A percentile compares a stretch with the other conserved stretches of the same genome.
These are phyloP conservation scores for Tenodera sinensis DNA, from an alignment of 2,888 invertebrate species.

Conservation along the genomic window DNA sequence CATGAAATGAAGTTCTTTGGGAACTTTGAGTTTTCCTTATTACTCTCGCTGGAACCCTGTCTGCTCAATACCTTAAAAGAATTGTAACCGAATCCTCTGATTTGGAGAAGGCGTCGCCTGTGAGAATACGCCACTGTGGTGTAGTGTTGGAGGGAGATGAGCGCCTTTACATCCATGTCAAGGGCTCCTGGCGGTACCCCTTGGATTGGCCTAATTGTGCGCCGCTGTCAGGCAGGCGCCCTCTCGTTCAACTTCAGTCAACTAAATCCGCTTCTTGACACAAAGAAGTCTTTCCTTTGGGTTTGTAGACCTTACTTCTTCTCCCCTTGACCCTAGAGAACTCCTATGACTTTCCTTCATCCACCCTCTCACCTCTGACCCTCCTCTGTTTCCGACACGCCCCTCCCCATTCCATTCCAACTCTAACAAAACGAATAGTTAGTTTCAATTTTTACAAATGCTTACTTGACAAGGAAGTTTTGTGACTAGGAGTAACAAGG, in stretches of 20 bases:
- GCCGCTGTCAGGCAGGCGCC: conserved; percentile 10
- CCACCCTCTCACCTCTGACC: not conserved
- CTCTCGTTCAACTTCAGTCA: conserved; percentile 5
- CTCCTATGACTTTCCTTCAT: not conserved
- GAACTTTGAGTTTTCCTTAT: too few relatives aligned
- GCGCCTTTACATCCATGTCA: not conserved
- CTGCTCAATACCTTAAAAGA: too few relatives aligned
- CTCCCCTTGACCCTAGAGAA: not conserved
- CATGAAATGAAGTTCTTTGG: too few relatives aligned
- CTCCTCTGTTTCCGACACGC: not conserved
- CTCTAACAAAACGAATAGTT: conserved; percentile 14
- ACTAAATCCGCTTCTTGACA: conserved; percentile 22
- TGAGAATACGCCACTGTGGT: not conserved
- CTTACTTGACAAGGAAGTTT: conserved; percentile 16
- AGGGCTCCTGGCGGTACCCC: not conserved
- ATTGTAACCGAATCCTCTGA: too few relatives aligned
- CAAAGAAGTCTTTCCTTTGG: conserved; percentile 12
- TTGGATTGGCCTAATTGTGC: conserved; percentile 29
- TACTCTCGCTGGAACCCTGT: too few relatives aligned
- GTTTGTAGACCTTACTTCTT: not conserved
- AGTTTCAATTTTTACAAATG: conserved; percentile 26
- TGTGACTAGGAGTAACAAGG: conserved; percentile 5
- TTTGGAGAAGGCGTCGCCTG: too few relatives aligned
- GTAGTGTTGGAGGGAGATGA: not conserved
- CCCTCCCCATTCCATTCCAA: not conserved